Evolutionary conservation across 2,888 invertebrate species (phyloP).

Genomic region (Tanytarsus gracilentus): DNA sequence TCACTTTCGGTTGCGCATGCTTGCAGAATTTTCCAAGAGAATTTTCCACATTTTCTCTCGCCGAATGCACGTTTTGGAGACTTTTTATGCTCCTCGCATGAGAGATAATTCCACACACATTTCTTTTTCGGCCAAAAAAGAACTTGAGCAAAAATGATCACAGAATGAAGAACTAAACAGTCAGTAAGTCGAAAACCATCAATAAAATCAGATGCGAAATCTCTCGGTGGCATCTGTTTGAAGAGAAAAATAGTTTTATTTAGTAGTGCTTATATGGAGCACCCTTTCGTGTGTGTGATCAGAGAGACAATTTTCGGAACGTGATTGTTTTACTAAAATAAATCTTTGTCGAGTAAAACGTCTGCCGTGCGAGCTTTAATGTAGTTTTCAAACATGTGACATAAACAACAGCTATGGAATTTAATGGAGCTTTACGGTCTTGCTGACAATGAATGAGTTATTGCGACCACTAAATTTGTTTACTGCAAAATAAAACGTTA

Average conservation of each 20-base stretch:
- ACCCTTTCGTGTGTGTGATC: slow-evolving; percentile 13
- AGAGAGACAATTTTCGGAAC: slow-evolving; percentile 18
- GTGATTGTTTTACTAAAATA: slow-evolving; percentile 20
- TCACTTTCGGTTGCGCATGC: slow-evolving; percentile 23
- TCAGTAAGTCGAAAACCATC: slow-evolving; percentile 28
- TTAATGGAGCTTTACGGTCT: background rate
- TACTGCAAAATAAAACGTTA: background rate
- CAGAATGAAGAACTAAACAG: slow-evolving; percentile 24
- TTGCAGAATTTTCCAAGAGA: slow-evolving; percentile 13
- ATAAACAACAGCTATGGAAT: slow-evolving; percentile 2
- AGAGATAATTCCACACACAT: no score
- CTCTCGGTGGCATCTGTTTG: background rate
- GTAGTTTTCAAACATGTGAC: background rate
- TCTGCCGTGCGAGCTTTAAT: background rate
- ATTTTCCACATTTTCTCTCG: background rate
- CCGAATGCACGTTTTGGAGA: slow-evolving; percentile 16
- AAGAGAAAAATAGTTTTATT: background rate
- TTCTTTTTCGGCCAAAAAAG: no score
- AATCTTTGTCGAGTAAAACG: background rate
- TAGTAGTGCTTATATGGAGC: background rate
- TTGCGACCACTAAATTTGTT: background rate
- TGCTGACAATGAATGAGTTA: background rate
- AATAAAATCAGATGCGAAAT: slow-evolving; percentile 24
- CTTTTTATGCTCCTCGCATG: slow-evolving; percentile 5
- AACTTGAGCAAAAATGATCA: slow-evolving; percentile 11